Evolutionary conservation across 2,113 vertebrate genomes (phyloP).

Genomic region (Redunca redunca): DNA sequence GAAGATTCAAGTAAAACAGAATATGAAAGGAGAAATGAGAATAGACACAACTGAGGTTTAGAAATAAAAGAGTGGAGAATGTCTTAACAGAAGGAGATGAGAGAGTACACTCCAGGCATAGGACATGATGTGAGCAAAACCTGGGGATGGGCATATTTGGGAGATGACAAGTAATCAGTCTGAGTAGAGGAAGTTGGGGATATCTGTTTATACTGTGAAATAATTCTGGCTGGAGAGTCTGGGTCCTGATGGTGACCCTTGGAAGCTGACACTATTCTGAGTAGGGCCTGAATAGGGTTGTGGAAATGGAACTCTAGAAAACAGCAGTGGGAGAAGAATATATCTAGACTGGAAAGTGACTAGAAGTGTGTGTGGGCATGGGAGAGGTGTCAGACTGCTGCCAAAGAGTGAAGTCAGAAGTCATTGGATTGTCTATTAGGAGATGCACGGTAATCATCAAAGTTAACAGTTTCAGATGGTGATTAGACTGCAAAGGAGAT

Average conservation of each 20-base stretch:
- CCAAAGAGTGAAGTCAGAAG: background rate
- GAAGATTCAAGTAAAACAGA: background rate
- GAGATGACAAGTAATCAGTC: background rate
- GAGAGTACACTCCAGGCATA: background rate
- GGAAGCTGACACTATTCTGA: background rate
- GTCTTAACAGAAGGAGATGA: background rate
- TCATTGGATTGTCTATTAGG: background rate
- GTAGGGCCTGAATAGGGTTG: background rate
- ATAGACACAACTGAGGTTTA: background rate
- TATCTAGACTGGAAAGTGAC: background rate
- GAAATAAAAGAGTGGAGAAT: background rate
- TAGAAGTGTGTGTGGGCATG: background rate
- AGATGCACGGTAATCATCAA: background rate
- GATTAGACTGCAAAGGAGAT: background rate
- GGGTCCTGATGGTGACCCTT: background rate
- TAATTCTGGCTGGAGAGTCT: background rate
- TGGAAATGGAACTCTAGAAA: background rate
- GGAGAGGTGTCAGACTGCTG: background rate
- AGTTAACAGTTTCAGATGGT: background rate
- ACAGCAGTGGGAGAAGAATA: background rate
- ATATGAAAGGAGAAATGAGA: background rate
- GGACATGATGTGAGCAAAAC: background rate
- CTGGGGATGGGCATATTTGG: too few species aligned
- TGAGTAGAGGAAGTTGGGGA: background rate
- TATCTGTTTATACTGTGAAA: background rate